Conservation (phyloP, 2,113 vertebrate species). For the Burhinus oedicnemus region DNA sequence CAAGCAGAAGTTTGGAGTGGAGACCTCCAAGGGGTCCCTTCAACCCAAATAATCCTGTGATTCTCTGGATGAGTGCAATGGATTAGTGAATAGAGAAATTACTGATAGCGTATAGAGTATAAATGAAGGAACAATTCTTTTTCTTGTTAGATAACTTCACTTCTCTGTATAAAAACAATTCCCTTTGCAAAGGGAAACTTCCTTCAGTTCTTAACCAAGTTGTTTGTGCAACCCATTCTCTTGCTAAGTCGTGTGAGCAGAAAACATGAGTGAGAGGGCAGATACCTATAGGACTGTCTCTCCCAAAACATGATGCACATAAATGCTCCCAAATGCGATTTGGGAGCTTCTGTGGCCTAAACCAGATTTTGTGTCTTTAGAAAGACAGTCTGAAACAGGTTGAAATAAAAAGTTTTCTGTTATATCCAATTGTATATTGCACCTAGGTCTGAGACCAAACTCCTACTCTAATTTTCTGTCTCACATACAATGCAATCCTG, state of each 20-base stretch:
- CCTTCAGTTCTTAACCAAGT: not conserved
- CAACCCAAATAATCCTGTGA: not conserved
- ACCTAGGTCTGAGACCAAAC: not conserved
- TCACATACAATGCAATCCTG: not conserved
- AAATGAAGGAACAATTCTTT: not conserved
- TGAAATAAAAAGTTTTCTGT: not conserved
- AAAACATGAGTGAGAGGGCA: not conserved
- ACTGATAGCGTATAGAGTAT: not conserved
- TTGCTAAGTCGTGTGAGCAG: not conserved
- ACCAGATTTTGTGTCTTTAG: not conserved
- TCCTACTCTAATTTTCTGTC: not conserved
- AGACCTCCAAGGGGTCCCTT: too few species aligned
- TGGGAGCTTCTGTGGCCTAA: not conserved
- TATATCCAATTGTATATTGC: not conserved
- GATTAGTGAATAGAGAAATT: not conserved
- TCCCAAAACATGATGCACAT: not conserved
- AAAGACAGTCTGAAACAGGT: not conserved
- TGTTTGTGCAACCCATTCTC: not conserved
- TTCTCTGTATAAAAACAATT: not conserved
- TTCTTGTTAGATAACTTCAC: not conserved
- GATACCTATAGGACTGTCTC: not conserved
- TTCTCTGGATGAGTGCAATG: not conserved
- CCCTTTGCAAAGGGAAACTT: not conserved
- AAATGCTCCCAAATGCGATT: too few species aligned
- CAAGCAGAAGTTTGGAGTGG: too few species aligned